Conservation (phyloP, 53 echinoderm and acorn worm genomes). For the Apostichopus leukothele region DNA sequence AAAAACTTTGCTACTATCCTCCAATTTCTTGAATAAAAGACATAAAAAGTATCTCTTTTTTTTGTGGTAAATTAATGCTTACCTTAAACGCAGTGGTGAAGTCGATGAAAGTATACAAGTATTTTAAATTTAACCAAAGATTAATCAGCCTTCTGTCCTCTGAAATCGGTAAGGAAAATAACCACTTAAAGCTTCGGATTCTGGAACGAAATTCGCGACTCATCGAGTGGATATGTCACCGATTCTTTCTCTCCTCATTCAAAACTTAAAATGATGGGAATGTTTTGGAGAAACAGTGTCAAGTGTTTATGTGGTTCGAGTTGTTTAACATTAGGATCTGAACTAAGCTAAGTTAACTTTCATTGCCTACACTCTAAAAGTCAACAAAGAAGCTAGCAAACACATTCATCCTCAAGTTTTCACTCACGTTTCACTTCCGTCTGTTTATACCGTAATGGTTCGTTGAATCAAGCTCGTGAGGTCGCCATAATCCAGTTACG, state of each 20-base stretch:
- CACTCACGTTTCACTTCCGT: constrained; percentile 1
- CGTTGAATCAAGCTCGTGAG: background rate
- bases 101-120: too few relatives aligned
- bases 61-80: too few relatives aligned
- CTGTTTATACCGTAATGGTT: background rate
- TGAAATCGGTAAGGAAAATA: too few relatives aligned
- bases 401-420: background rate
- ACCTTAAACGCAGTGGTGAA: too few relatives aligned
- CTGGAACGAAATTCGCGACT: too few relatives aligned
- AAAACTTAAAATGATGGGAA: background rate
- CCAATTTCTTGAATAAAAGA: too few relatives aligned
- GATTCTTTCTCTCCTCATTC: background rate
- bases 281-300: background rate
- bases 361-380: background rate
- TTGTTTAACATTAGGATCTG: constrained; percentile 36
- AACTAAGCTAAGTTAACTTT: constrained; percentile 7
- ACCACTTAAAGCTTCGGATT: too few relatives aligned
- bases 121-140: too few relatives aligned
- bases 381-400: constrained; percentile 15
- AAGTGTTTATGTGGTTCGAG: constrained; percentile 18
- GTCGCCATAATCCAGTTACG: background rate
- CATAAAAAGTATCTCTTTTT: too few relatives aligned
- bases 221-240: background rate
- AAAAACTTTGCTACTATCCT: too few relatives aligned
- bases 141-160: too few relatives aligned